These are phyloP conservation scores for Agapornis canus DNA, from an alignment of 2,797 vertebrate genomes.

Conservation along the genomic window DNA sequence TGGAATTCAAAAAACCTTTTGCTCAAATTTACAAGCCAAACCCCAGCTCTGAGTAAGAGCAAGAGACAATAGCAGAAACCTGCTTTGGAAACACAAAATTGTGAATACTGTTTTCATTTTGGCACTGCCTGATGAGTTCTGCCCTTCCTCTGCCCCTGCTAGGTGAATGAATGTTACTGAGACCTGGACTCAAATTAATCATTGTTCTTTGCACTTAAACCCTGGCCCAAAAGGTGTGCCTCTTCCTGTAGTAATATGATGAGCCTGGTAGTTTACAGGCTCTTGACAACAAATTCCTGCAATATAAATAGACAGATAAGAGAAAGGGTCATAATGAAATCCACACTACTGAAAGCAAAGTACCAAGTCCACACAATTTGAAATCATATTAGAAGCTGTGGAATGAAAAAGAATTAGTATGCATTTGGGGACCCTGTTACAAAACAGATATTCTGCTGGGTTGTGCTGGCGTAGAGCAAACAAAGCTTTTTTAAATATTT, in stretches of 20 bases:
- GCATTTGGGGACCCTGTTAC: not conserved
- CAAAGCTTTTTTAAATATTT: conserved; percentile 64
- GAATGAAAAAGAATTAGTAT: not conserved
- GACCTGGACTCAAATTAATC: not conserved
- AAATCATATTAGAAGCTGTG: not conserved
- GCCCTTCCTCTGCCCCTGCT: not conserved
- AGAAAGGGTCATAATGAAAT: conserved; percentile 25
- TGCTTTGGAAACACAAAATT: not conserved
- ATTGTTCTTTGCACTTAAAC: conserved; percentile 64
- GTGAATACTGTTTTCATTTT: not conserved
- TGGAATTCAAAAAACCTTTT: not conserved
- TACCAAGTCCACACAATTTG: conserved; percentile 50
- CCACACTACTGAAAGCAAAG: not conserved
- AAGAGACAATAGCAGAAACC: not conserved
- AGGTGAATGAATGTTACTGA: not conserved
- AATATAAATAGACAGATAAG: conserved; percentile 35
- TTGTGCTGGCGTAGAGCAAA: conserved; percentile 37
- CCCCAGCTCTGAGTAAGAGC: not conserved
- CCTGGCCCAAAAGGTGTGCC: conserved; percentile 46
- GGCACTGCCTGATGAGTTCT: not conserved
- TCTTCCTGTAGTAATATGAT: not conserved
- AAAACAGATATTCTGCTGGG: not conserved
- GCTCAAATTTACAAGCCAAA: not conserved
- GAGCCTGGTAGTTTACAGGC: not conserved
- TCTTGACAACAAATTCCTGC: conserved; percentile 12